Evolutionary conservation across 2,888 invertebrate species (phyloP).

Genomic region (Leucophenga maculata): DNA sequence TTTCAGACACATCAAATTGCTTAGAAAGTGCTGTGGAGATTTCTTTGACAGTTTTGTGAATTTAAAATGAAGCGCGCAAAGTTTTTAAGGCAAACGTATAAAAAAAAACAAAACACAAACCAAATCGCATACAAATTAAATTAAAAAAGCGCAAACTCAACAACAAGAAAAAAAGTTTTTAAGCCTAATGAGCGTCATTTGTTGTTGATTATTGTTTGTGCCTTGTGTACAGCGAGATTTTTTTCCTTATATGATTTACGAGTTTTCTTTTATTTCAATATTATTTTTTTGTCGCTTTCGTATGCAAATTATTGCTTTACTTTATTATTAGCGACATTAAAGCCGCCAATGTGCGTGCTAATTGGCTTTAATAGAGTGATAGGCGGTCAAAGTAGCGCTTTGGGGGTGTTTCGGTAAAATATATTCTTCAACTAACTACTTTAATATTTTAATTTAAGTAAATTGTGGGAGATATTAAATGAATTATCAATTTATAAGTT

Average conservation of each 20-base stretch:
- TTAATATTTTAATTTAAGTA: too few relatives aligned
- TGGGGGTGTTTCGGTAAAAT: too few relatives aligned
- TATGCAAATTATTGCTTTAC: conserved; percentile 13
- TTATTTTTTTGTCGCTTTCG: conserved; percentile 8
- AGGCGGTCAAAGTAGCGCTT: not conserved
- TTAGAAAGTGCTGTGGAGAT: too few relatives aligned
- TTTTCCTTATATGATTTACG: not conserved
- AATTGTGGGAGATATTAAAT: too few relatives aligned
- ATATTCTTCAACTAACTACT: too few relatives aligned
- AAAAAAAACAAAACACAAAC: too few relatives aligned
- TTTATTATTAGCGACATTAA: not conserved
- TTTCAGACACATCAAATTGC: too few relatives aligned
- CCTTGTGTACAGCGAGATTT: not conserved
- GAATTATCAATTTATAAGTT: too few relatives aligned
- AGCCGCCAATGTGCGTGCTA: not conserved
- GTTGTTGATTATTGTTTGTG: conserved; percentile 9
- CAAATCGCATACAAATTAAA: not conserved
- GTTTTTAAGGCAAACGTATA: not conserved
- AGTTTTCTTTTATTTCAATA: not conserved
- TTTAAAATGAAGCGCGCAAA: not conserved
- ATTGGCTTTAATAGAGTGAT: conserved; percentile 9
- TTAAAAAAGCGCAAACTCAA: not conserved
- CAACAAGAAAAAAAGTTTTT: not conserved
- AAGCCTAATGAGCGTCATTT: conserved; percentile 18
- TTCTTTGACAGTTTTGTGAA: not conserved